Base-by-base conservation (phyloP, 92 coral and sea anemone species). In the Porites evermanni region DNA sequence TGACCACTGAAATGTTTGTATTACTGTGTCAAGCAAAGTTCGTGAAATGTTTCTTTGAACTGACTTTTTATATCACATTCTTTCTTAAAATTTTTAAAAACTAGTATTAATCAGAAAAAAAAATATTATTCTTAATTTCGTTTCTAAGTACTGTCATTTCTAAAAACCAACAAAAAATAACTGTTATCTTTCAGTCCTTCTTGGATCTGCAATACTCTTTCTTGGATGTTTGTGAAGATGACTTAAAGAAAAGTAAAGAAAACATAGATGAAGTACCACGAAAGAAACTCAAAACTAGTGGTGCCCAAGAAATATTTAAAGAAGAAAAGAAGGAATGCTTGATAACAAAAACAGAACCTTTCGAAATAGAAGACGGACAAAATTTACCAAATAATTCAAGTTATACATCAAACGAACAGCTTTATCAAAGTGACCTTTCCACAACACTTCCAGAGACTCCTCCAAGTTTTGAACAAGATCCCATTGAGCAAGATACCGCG, bases 171-270 rank as follows among this genome's bases (percentile, higher is more conserved):
- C 12, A 8, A 53, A 53, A 56, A 8, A 16, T 47, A 0, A 23
- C 14, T 6, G 54, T 1, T 24, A 4, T 85, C n/a, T 81, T 70
- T 18, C 86, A 86, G 90, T 79, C 84, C 5, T 86, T 86, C n/a
- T 86, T 86, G 24, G 90, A 86, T 79, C 59, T 86, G 3, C 90
- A 86, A 9, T 79, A 86, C 80, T 69, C 82, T 12, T 86, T 86
- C 85, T 58, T 86, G 53, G 86, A 79, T 44, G 79, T 56, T 20
- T 23, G 51, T 18, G 24, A 16, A 13, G 80, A 74, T 2, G 74
- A 64, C 26, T 23, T 19, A 18, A 65, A 61, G 50, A 64, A 8
- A 16, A 74, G 24, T 10, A 13, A 24, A 5, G 47, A 32, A 53
- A n/a, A 12, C 2, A 58, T 29, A 26, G 73, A 16, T 0, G 65